A percentile compares a stretch with the other conserved stretches of the same genome.
phyloP scores from a whole-genome alignment of 1,140 invertebrate genomes.

The Papilio aristodemus region DNA sequence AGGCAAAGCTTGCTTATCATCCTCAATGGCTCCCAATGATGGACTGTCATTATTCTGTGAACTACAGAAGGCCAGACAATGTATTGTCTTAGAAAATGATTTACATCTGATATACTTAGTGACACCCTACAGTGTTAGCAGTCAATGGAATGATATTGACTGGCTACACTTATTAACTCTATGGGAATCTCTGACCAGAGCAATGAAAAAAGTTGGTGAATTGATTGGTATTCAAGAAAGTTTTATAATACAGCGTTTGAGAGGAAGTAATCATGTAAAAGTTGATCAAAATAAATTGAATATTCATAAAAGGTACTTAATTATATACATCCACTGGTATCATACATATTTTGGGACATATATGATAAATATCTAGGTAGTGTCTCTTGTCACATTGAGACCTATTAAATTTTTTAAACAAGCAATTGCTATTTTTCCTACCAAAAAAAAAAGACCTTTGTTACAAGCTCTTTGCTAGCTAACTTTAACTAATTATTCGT shows the following conservation, averaged over 20 bases:
- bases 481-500: no score
- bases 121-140: conserved; percentile 91
- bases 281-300: conserved; percentile 79
- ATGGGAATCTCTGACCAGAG: conserved; percentile 90
- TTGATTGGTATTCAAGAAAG: conserved; percentile 95
- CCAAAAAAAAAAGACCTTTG: no score
- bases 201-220: conserved; percentile 92
- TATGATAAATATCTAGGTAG: no score
- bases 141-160: conserved; percentile 89
- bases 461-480: no score
- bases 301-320: conserved; percentile 79
- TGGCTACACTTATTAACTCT: conserved; percentile 93
- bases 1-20: conserved; percentile 94
- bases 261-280: conserved; percentile 83
- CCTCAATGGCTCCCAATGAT: conserved; percentile 95
- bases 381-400: no score
- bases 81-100: conserved; percentile 96
- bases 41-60: conserved; percentile 93
- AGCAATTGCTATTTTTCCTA: no score
- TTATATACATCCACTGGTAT: no score
- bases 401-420: no score
- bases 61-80: conserved; percentile 92
- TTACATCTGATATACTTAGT: conserved; percentile 97
- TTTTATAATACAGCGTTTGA: conserved; percentile 91
- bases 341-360: no score